Evolutionary conservation across 2,888 invertebrate genomes (phyloP).

Genomic region (Hymenopus coronatus): DNA sequence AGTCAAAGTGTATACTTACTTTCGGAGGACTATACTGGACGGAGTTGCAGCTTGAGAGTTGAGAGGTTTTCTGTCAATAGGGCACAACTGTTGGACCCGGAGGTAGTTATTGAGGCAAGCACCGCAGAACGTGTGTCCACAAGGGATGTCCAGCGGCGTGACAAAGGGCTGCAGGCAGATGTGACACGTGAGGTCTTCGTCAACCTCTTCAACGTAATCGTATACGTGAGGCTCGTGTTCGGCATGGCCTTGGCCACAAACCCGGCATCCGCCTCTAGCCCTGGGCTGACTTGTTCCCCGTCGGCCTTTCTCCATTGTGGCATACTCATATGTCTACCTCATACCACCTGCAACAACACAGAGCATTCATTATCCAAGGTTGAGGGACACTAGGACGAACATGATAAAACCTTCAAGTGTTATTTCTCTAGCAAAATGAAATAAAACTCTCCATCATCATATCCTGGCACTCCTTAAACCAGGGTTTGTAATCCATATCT

Average conservation of each 20-base stretch:
- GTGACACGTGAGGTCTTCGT: conserved; percentile 49
- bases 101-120: conserved; percentile 41
- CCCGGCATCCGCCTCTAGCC: conserved; percentile 32
- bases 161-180: conserved; percentile 50
- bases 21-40: conserved; percentile 47
- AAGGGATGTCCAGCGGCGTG: conserved; percentile 49
- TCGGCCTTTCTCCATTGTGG: conserved; percentile 30
- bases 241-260: conserved; percentile 39
- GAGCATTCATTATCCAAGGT: not conserved
- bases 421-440: too few relatives aligned
- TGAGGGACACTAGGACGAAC: too few relatives aligned
- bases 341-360: conserved; percentile 17
- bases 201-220: conserved; percentile 48
- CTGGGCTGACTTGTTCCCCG: not conserved
- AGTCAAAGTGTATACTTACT: conserved; percentile 39
- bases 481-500: too few relatives aligned
- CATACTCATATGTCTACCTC: conserved; percentile 23
- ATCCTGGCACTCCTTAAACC: too few relatives aligned
- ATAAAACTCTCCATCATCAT: too few relatives aligned
- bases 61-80: conserved; percentile 46
- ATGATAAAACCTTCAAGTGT: too few relatives aligned
- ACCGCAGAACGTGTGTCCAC: conserved; percentile 50
- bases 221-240: conserved; percentile 46
- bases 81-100: conserved; percentile 48
- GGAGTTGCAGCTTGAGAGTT: conserved; percentile 44